phyloP scores from a whole-genome alignment of 2,888 invertebrate species.

The Leucophenga montana region DNA sequence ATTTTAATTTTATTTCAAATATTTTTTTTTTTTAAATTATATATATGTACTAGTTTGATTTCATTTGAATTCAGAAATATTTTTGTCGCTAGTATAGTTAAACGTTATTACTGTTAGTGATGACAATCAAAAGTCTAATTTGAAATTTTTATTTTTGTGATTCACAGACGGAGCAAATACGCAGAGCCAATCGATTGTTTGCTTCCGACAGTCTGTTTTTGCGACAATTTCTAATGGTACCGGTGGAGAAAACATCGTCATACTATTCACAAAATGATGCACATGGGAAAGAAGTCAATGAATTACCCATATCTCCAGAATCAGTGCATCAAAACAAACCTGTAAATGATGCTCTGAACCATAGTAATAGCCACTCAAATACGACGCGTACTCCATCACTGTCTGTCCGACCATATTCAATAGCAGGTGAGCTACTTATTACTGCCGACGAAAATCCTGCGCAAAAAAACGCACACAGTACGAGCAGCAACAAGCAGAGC shows the following conservation, averaged over 20 bases:
- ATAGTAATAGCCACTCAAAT: background rate
- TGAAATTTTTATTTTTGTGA: background rate
- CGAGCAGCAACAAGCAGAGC: constrained; percentile 69
- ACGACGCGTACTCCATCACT: constrained; percentile 55
- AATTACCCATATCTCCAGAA: constrained; percentile 66
- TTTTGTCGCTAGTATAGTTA: too few relatives aligned
- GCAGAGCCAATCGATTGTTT: constrained; percentile 91
- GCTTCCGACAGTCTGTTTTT: constrained; percentile 94
- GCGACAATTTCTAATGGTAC: constrained; percentile 89
- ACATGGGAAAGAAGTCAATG: constrained; percentile 35
- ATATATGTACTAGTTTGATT: too few relatives aligned
- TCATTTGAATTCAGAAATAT: too few relatives aligned
- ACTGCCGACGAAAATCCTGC: constrained; percentile 58
- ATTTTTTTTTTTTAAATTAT: too few relatives aligned
- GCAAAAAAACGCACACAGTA: constrained; percentile 53
- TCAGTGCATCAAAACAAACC: constrained; percentile 54
- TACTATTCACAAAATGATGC: constrained; percentile 76
- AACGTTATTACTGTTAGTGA: too few relatives aligned
- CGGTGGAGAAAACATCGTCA: constrained; percentile 80
- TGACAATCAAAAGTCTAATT: too few relatives aligned
- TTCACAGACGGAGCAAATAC: constrained; percentile 90
- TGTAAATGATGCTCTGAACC: constrained; percentile 53
- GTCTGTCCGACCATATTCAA: constrained; percentile 76
- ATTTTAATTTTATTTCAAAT: too few relatives aligned
- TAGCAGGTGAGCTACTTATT: constrained; percentile 73